Base-by-base conservation (phyloP, 2,113 vertebrate species). In the Vireo altiloquus region DNA sequence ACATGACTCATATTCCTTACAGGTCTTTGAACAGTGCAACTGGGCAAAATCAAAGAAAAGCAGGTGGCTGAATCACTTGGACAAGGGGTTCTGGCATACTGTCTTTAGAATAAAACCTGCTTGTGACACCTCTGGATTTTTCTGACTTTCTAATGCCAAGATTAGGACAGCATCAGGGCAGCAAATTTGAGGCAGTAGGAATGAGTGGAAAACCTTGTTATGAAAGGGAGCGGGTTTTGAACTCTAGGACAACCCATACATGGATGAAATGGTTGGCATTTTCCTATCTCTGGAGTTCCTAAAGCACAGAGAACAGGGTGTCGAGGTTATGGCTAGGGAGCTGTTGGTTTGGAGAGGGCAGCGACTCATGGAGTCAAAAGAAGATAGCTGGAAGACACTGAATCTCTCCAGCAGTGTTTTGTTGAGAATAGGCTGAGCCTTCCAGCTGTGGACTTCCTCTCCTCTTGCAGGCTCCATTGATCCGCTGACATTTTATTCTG, bases 51-150 rank as follows among this genome's bases (percentile, higher is more conserved):
- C 89, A 95, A 94, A 92, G 83, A 57, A 65, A 65, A 91, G 40
- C 69, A 75, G 77, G 89, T 87, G 84, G 44, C 77, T 95, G 91
- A 95, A 85, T 95, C 92, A 89, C 83, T 91, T 87, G 70, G 91
- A 46, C 89, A 71, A 28, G 57, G 49, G 83, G 27, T 89, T 89
- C 56, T 87, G 52, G 12, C 71, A 15, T 68, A 35, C 30, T 81
- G 64, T 63, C 44, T 81, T 92, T 81, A 75, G 80, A 94, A 64
- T 19, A 74, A 90, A 93, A 91, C 40, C 70, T 82, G 83, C 44
- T 40, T 87, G 40, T 84, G 54, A 79, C 49, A 56, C 57, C n/a
- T 91, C 68, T 0, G 0, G 33, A 23, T 64, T 91, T 82, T 60
- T 71, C 18, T 60, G 65, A 37, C 56, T 68, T 85, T 75, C 23